Percentiles rank a stretch among this genome's conserved stretches.
Conservation (phyloP, 2,888 invertebrate species). For the Epirrhoe tristata region DNA sequence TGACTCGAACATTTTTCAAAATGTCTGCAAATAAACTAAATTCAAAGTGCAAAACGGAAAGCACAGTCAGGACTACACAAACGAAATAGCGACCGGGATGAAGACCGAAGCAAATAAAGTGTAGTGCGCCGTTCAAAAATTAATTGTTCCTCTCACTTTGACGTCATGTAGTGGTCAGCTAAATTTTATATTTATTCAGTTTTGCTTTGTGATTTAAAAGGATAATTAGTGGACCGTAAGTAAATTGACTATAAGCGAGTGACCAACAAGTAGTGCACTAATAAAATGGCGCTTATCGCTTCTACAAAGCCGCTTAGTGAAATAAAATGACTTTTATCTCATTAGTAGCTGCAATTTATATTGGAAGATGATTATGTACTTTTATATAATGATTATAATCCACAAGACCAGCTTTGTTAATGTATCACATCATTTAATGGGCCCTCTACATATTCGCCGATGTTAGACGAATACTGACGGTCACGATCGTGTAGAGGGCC, state of each 20-base stretch:
- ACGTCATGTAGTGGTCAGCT: constrained; percentile 17
- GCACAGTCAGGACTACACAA: constrained; percentile 42
- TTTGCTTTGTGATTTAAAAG: constrained; percentile 14
- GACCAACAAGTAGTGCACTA: background rate
- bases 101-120: constrained; percentile 56
- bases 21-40: constrained; percentile 42
- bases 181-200: constrained; percentile 21
- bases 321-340: background rate
- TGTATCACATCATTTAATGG: no score
- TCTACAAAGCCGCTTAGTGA: background rate
- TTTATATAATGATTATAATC: background rate
- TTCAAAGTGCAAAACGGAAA: constrained; percentile 42
- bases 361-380: background rate
- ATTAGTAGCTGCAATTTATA: background rate
- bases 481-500: no score
- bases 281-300: constrained; percentile 4
- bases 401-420: no score
- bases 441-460: no score
- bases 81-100: constrained; percentile 48
- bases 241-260: constrained; percentile 8
- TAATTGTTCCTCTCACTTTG: constrained; percentile 36
- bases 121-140: constrained; percentile 39
- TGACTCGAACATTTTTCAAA: constrained; percentile 35
- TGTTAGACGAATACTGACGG: no score
- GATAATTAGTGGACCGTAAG: constrained; percentile 15